A percentile compares a stretch with the other conserved stretches of the same genome.
Evolutionary conservation across 2,888 invertebrate species (phyloP).

Genomic region (Trissonchulus sp.): DNA sequence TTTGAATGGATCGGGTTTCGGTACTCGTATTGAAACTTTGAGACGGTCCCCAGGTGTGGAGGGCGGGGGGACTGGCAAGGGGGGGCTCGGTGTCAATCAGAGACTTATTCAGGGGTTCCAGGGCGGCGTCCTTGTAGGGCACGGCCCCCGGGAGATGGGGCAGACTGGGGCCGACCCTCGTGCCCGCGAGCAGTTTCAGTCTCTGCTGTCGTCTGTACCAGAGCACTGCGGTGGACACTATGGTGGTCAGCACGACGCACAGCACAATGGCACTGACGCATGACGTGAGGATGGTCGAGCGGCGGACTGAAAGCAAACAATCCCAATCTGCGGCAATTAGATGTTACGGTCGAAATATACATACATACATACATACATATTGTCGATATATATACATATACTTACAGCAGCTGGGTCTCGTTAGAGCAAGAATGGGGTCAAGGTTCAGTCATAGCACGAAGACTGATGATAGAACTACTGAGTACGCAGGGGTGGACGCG

Average conservation of each 20-base stretch:
- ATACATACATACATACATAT: too few relatives aligned
- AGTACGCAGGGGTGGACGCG: too few relatives aligned
- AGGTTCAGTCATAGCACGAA: too few relatives aligned
- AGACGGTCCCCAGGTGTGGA: neutral
- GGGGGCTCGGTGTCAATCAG: neutral
- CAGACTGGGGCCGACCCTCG: neutral
- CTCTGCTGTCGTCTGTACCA: neutral
- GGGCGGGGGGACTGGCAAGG: neutral
- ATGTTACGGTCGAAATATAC: too few relatives aligned
- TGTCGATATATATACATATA: too few relatives aligned
- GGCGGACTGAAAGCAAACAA: neutral
- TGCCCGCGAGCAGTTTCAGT: neutral
- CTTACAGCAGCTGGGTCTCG: too few relatives aligned
- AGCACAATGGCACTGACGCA: neutral
- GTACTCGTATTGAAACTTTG: neutral
- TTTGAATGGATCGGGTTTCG: conserved; percentile 7
- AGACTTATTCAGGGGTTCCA: neutral
- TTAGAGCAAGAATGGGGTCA: too few relatives aligned
- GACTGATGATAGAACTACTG: too few relatives aligned
- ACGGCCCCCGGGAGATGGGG: neutral
- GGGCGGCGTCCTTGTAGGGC: neutral
- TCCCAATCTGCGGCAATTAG: too few relatives aligned
- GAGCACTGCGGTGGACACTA: neutral
- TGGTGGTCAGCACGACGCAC: neutral
- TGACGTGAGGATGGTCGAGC: conserved; percentile 6